These are phyloP conservation scores for Crotophaga sulcirostris DNA, from an alignment of 2,113 vertebrate species.

Conservation along the genomic window DNA sequence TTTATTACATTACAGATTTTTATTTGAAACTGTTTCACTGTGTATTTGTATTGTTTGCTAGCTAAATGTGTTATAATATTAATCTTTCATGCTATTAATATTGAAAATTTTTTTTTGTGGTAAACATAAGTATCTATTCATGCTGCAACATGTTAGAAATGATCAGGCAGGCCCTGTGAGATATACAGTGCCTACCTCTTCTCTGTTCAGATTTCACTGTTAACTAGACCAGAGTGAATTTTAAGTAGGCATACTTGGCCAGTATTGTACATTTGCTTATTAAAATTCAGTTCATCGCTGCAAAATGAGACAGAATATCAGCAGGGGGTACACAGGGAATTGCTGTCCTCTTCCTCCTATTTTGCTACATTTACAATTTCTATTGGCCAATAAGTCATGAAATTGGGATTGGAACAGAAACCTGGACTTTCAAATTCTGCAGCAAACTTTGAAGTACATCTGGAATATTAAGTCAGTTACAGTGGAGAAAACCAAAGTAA, in stretches of 20 bases:
- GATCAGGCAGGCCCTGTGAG: not conserved
- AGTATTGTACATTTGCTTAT: not conserved
- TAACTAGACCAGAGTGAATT: slow-evolving; percentile 30
- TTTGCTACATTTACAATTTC: not conserved
- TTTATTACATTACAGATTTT: not conserved
- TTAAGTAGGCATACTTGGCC: slow-evolving; percentile 30
- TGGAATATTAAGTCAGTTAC: not conserved
- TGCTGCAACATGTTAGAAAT: not conserved
- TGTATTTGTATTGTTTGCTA: not conserved
- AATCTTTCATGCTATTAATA: not conserved
- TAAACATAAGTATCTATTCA: not conserved
- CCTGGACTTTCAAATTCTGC: not conserved
- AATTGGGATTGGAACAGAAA: not conserved
- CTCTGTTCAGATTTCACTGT: not conserved
- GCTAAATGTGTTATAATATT: not conserved
- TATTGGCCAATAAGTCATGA: not conserved
- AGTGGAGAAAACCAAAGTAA: not conserved
- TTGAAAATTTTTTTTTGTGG: not conserved
- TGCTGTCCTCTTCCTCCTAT: not conserved
- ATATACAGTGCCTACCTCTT: not conserved
- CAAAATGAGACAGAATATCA: slow-evolving; percentile 7
- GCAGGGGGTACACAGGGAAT: not conserved
- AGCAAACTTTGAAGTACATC: not conserved
- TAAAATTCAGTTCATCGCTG: slow-evolving; percentile 41
- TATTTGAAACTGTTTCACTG: not conserved